Conservation (phyloP, 2,888 invertebrate genomes). For the Diaperis boleti region DNA sequence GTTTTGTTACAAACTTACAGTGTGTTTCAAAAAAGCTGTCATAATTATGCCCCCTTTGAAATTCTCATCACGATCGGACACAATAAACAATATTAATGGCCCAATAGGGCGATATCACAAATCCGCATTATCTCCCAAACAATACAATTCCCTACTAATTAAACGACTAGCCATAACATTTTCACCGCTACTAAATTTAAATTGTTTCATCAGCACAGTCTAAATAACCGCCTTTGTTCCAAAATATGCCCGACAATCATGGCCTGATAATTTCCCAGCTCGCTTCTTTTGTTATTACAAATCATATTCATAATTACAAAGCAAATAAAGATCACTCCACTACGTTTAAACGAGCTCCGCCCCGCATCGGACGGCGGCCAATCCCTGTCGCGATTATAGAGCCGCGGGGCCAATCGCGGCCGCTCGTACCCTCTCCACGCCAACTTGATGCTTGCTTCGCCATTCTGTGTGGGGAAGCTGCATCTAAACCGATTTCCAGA, state of each 20-base stretch:
- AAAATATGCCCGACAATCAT: slow-evolving; percentile 64
- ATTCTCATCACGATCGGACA: slow-evolving; percentile 11
- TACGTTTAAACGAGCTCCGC: slow-evolving; percentile 53
- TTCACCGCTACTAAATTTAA: slow-evolving; percentile 64
- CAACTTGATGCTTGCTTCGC: slow-evolving; percentile 51
- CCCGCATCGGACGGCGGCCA: slow-evolving; percentile 45
- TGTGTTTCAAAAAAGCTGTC: too few species aligned
- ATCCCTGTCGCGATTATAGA: slow-evolving; percentile 41
- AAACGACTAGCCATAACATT: slow-evolving; percentile 61
- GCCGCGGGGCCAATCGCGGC: slow-evolving; percentile 51
- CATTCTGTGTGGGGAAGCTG: slow-evolving; percentile 53
- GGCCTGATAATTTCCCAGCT: slow-evolving; percentile 64
- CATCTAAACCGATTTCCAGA: slow-evolving; percentile 45
- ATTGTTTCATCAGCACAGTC: slow-evolving; percentile 64
- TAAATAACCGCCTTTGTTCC: slow-evolving; percentile 64
- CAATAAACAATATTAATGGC: slow-evolving; percentile 36
- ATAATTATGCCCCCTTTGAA: slow-evolving; percentile 3
- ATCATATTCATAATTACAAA: slow-evolving; percentile 68
- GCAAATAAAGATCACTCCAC: slow-evolving; percentile 62
- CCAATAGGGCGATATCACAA: slow-evolving; percentile 47
- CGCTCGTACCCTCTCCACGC: slow-evolving; percentile 46
- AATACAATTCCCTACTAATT: slow-evolving; percentile 59
- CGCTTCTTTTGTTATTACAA: slow-evolving; percentile 65
- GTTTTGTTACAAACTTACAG: too few species aligned
- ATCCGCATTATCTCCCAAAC: slow-evolving; percentile 47